Conservation (phyloP, 2,888 invertebrate genomes). For the Sisyra nigra region DNA sequence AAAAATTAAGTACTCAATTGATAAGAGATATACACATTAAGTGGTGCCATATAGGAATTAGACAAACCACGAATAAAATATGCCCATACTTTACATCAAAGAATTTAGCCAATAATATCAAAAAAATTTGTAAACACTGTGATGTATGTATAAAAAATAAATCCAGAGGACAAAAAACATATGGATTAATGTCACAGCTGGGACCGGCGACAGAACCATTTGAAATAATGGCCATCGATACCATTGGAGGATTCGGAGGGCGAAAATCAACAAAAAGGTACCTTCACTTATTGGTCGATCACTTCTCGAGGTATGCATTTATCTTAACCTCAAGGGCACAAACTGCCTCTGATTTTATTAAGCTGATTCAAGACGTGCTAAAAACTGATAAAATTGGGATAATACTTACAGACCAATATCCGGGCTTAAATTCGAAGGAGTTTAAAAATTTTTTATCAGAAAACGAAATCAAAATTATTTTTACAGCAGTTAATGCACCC, state of each 20-base stretch:
- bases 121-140: neutral
- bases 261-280: conserved; percentile 17
- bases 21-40: too few relatives aligned
- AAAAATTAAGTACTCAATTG: too few relatives aligned
- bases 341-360: conserved; percentile 16
- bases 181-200: too few relatives aligned
- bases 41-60: too few relatives aligned
- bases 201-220: too few relatives aligned
- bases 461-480: conserved; percentile 11
- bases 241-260: conserved; percentile 17
- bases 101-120: neutral
- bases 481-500: too few relatives aligned
- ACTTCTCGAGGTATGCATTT: conserved; percentile 16
- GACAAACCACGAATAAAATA: too few relatives aligned
- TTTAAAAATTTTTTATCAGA: conserved; percentile 16
- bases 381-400: conserved; percentile 14
- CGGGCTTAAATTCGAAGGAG: conserved; percentile 18
- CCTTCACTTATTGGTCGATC: conserved; percentile 17
- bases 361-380: conserved; percentile 12
- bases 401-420: conserved; percentile 18
- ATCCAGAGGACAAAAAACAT: neutral
- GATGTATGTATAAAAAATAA: too few relatives aligned
- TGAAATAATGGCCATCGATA: too few relatives aligned
- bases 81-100: too few relatives aligned
- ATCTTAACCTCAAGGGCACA: conserved; percentile 16